A percentile compares a stretch with the other conserved stretches of the same genome.
Evolutionary conservation across 2,888 invertebrate species (phyloP).

Genomic region (Brenthis hecate): DNA sequence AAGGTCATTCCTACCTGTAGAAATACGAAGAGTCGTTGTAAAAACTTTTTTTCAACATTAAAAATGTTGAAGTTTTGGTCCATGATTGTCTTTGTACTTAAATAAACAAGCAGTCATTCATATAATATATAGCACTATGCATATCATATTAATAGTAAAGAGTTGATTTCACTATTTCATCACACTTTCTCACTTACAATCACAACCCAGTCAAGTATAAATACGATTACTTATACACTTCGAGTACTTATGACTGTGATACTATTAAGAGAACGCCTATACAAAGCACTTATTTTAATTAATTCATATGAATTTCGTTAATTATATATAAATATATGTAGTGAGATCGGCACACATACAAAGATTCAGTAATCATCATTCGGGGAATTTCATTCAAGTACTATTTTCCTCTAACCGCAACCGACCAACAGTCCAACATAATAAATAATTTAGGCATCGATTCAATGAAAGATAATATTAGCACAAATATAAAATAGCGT

Average conservation of each 20-base stretch:
- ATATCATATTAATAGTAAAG: conserved; percentile 43
- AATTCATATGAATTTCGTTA: too few relatives aligned
- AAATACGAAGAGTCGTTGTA: conserved; percentile 56
- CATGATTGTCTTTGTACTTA: conserved; percentile 31
- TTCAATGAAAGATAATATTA: too few relatives aligned
- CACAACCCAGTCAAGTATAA: conserved; percentile 11
- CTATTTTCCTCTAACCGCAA: neutral
- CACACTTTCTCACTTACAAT: conserved; percentile 58
- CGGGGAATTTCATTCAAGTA: neutral
- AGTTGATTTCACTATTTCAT: conserved; percentile 61
- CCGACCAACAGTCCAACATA: too few relatives aligned
- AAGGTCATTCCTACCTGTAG: conserved; percentile 65
- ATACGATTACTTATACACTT: conserved; percentile 7
- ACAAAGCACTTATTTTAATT: too few relatives aligned
- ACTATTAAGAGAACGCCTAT: too few relatives aligned
- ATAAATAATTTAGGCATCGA: neutral
- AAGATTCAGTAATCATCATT: neutral
- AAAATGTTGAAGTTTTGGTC: conserved; percentile 45
- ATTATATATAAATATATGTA: too few relatives aligned
- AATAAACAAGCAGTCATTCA: neutral
- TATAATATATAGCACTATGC: neutral
- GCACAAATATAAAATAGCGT: too few relatives aligned
- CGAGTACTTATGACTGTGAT: too few relatives aligned
- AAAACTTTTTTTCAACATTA: conserved; percentile 56
- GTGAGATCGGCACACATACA: too few relatives aligned